Evolutionary conservation across 2,888 invertebrate genomes (phyloP).

Genomic region (Boloria selene): DNA sequence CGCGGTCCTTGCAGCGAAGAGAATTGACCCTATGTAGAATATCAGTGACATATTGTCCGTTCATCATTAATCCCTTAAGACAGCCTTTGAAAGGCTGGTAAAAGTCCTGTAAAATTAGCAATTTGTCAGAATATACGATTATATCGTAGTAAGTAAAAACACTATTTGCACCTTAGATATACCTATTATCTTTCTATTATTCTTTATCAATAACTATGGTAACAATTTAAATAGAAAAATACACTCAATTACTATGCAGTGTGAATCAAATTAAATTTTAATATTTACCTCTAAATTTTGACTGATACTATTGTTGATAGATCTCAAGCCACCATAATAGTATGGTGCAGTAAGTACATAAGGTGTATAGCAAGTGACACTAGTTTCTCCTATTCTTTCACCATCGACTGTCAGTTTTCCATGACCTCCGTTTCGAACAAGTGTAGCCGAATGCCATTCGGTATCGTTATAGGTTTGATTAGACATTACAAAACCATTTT

Average conservation of each 20-base stretch:
- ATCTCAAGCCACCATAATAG: conserved; percentile 90
- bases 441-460: conserved; percentile 89
- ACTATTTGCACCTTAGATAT: too few relatives aligned
- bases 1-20: conserved; percentile 88
- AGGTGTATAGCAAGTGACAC: conserved; percentile 67
- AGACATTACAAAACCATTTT: conserved; percentile 83
- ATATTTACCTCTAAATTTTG: conserved; percentile 55
- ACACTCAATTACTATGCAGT: too few relatives aligned
- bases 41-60: conserved; percentile 84
- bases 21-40: conserved; percentile 84
- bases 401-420: conserved; percentile 87
- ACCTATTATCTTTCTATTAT: too few relatives aligned
- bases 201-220: too few relatives aligned
- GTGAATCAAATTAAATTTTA: conserved; percentile 12
- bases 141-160: too few relatives aligned
- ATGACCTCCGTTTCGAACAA: conserved; percentile 83
- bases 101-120: conserved; percentile 69
- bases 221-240: too few relatives aligned
- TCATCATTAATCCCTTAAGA: conserved; percentile 88
- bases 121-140: too few relatives aligned
- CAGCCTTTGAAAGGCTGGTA: conserved; percentile 92
- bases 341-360: conserved; percentile 87
- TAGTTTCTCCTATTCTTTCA: conserved; percentile 76
- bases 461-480: conserved; percentile 85
- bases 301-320: conserved; percentile 60